Base-by-base conservation (phyloP, 2,888 invertebrate species). In the Apodemia mormo region DNA sequence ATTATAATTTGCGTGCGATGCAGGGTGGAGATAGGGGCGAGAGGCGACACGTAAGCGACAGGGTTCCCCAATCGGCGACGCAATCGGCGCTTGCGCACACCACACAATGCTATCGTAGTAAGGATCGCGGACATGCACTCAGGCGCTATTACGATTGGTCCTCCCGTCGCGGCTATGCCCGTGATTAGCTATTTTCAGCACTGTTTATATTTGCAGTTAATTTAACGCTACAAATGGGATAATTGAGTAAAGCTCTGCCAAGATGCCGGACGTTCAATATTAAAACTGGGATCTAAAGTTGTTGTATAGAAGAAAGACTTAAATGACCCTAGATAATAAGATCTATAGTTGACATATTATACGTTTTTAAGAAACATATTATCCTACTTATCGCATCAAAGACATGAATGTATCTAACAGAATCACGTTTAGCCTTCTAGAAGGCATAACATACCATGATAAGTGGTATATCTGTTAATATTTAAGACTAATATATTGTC, bases 1-100 rank as follows among this genome's bases (percentile, higher is more conserved):
- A 90, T 92, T 92, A 93, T 93, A 93, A 93, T 93, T 93, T 92
- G 92, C 92, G 92, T 93, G 91, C 89, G 92, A 93, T 92, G 85
- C 86, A 85, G 85, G 82, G 76, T 74, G 85, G 68, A 84, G 92
- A 92, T 92, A 92, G 80, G 82, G 84, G 83, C 81, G 83, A 81
- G 84, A 87, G 86, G 88, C 90, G 92, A 92, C 92, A 88, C 84
- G 86, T 90, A 89, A 92, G 89, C 89, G 92, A 92, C 92, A 92
- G 92, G 85, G 86, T 82, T 81, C 80, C 83, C 86, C 85, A 88
- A 92, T 92, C 91, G 88, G 82, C 87, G 87, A 82, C 85, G 88
- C 87, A 83, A 92, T 92, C 92, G 85, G 85, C 86, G 87, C 87
- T 80, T 80, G 87, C 86, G 81, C 82, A 80, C 83, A 79, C 86